Evolutionary conservation across 2,888 invertebrate species (phyloP).

Genomic region (Emmelina monodactyla): DNA sequence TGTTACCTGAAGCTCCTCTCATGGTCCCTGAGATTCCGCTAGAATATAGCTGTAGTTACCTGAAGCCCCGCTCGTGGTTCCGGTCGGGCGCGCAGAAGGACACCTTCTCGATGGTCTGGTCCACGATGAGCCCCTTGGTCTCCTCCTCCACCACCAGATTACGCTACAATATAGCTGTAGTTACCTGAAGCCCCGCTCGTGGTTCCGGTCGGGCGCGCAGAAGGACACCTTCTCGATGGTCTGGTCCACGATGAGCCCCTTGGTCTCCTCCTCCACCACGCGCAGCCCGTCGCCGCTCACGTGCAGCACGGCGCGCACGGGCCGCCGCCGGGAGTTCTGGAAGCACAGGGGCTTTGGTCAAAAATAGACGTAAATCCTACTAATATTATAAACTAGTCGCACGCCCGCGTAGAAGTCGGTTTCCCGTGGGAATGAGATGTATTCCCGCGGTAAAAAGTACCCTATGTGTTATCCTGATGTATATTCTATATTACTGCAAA

Average conservation of each 20-base stretch:
- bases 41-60: no score
- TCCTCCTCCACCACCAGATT: slow-evolving; percentile 95
- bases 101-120: slow-evolving; percentile 99
- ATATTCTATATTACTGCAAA: no score
- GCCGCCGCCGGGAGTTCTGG: slow-evolving; percentile 86
- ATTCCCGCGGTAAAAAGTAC: no score
- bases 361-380: no score
- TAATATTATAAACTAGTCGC: no score
- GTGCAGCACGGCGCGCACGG: slow-evolving; percentile 88
- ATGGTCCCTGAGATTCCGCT: no score
- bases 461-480: no score
- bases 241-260: slow-evolving; percentile 98
- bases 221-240: slow-evolving; percentile 99
- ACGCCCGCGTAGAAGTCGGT: no score
- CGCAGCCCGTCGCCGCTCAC: slow-evolving; percentile 95
- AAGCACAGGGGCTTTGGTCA: no score
- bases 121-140: slow-evolving; percentile 97
- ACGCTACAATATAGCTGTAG: slow-evolving; percentile 3
- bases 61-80: slow-evolving; percentile 95
- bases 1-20: no score
- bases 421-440: no score
- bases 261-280: slow-evolving; percentile 98
- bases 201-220: slow-evolving; percentile 98
- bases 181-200: slow-evolving; percentile 89
- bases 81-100: slow-evolving; percentile 99